Conservation (phyloP, 2,888 invertebrate species). For the Scaptomyza tumidula region DNA sequence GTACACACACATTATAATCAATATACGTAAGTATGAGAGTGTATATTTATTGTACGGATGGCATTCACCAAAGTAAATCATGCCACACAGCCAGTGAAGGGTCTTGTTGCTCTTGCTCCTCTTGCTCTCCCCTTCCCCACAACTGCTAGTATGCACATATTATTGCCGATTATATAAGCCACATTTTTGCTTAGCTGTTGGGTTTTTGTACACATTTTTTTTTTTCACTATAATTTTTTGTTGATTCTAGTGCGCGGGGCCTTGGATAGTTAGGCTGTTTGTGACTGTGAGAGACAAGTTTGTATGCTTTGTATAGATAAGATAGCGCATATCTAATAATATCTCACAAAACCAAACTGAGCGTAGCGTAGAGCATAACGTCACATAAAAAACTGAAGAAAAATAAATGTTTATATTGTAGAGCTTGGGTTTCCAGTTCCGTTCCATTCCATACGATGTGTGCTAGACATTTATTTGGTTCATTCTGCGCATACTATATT, state of each 20-base stretch:
- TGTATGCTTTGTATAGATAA: constrained; percentile 64
- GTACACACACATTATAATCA: constrained; percentile 46
- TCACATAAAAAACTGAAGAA: constrained; percentile 39
- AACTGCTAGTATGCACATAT: constrained; percentile 20
- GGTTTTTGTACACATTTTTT: constrained; percentile 11
- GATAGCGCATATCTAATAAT: constrained; percentile 78
- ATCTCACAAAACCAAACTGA: constrained; percentile 44
- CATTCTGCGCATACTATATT: constrained; percentile 46
- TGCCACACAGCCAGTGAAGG: constrained; percentile 15
- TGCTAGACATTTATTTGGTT: constrained; percentile 8
- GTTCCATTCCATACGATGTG: constrained; percentile 18
- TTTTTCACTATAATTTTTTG: neutral
- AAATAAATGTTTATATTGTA: constrained; percentile 43
- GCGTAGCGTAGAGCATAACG: constrained; percentile 54
- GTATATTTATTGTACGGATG: constrained; percentile 7
- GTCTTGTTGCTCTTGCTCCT: neutral
- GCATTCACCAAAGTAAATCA: constrained; percentile 32
- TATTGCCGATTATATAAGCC: constrained; percentile 66
- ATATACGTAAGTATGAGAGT: constrained; percentile 39
- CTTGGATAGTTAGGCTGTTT: constrained; percentile 44
- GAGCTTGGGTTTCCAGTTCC: constrained; percentile 44
- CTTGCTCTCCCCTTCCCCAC: neutral
- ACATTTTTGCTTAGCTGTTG: constrained; percentile 42
- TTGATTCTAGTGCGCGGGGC: constrained; percentile 38
- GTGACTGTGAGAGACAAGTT: constrained; percentile 15